Evolutionary conservation across 2,113 vertebrate genomes (phyloP).

Genomic region (Notechis scutatus): DNA sequence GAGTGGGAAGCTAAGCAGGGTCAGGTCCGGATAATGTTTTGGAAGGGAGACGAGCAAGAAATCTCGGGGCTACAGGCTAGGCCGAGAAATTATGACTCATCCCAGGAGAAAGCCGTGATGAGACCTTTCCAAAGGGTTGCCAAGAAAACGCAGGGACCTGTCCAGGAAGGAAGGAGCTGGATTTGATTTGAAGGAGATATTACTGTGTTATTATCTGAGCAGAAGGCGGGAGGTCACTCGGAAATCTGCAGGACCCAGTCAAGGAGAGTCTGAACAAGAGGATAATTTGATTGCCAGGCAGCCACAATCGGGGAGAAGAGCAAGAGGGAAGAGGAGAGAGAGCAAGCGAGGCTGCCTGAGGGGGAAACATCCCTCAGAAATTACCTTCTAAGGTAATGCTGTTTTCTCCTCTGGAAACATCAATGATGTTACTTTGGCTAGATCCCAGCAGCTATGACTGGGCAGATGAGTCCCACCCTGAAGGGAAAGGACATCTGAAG

Average conservation of each 20-base stretch:
- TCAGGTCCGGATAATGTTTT: neutral
- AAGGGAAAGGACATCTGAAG: neutral
- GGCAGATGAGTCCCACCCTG: neutral
- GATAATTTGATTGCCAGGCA: constrained; percentile 36
- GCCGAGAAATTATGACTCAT: neutral
- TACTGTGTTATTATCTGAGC: neutral
- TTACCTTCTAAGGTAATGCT: constrained; percentile 27
- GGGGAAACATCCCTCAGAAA: neutral
- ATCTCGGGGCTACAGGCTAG: neutral
- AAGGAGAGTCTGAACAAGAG: neutral
- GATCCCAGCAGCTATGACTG: constrained; percentile 10
- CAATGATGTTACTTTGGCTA: constrained; percentile 11
- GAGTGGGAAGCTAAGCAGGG: neutral
- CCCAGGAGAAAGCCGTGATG: neutral
- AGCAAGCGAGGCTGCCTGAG: neutral
- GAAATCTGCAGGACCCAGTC: neutral
- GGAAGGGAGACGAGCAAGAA: neutral
- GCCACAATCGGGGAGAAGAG: neutral
- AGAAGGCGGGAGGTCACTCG: neutral
- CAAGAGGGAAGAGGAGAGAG: neutral
- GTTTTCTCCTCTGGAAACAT: constrained; percentile 25
- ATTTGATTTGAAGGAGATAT: neutral
- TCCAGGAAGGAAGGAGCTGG: neutral
- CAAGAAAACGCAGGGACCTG: neutral
- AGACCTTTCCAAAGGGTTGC: neutral